A percentile compares a stretch with the other conserved stretches of the same genome.
Evolutionary conservation across 2,797 vertebrate species (phyloP).

Genomic region (Phrynocephalus vlangalii): DNA sequence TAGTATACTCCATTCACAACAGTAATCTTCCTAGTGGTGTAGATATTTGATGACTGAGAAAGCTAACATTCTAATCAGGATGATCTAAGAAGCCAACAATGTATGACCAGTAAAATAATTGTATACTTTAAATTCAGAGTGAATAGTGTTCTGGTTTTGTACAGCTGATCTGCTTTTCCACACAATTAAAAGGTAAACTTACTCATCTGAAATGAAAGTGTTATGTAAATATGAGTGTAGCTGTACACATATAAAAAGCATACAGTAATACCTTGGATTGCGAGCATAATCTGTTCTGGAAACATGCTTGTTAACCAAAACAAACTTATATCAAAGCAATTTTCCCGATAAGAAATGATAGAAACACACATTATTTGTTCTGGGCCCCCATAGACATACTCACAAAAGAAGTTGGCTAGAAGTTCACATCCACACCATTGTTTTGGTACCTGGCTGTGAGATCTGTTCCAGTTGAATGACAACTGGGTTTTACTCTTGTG

Average conservation of each 20-base stretch:
- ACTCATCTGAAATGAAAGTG: conserved; percentile 18
- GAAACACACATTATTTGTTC: too few relatives aligned
- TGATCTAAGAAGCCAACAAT: conserved; percentile 34
- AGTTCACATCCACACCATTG: too few relatives aligned
- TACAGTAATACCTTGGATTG: too few relatives aligned
- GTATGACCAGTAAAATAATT: conserved; percentile 13
- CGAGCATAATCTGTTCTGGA: too few relatives aligned
- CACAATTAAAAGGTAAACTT: conserved; percentile 27
- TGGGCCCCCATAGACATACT: too few relatives aligned
- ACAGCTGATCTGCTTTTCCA: conserved; percentile 19
- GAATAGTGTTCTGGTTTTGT: conserved; percentile 21
- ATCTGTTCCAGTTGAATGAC: too few relatives aligned
- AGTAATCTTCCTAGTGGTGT: background rate
- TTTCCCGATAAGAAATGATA: too few relatives aligned
- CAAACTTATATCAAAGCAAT: too few relatives aligned
- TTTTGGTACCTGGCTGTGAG: too few relatives aligned
- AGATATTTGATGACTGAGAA: conserved; percentile 10
- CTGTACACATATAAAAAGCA: background rate
- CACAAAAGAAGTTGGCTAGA: too few relatives aligned
- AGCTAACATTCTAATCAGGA: conserved; percentile 40
- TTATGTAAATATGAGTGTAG: background rate
- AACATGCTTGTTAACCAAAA: too few relatives aligned
- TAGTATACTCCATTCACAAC: conserved; percentile 4
- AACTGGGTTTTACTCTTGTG: too few relatives aligned
- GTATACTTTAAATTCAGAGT: conserved; percentile 25